phyloP scores from a whole-genome alignment of 2,113 vertebrate species.

The Megaceryle torquata region DNA sequence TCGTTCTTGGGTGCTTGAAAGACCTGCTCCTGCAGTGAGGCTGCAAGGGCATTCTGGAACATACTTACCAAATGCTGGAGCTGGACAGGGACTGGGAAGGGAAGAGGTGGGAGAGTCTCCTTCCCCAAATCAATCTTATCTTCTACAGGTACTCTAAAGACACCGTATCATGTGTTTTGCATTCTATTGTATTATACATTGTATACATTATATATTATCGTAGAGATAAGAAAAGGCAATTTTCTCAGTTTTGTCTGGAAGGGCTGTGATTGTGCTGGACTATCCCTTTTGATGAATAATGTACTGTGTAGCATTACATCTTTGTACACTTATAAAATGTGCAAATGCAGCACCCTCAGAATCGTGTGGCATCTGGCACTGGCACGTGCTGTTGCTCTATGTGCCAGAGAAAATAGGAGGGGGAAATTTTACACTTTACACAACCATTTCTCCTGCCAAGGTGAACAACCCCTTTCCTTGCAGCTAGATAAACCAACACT shows the following conservation, averaged over 20 bases:
- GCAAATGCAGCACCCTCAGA: not conserved
- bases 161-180: fast-evolving
- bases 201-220: not conserved
- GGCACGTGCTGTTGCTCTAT: not conserved
- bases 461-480: not conserved
- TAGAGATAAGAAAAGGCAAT: not conserved
- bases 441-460: not conserved
- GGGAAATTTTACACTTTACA: not conserved
- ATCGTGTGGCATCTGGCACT: not conserved
- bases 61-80: not conserved
- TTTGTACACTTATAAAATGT: not conserved
- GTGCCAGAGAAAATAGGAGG: not conserved
- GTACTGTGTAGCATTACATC: not conserved
- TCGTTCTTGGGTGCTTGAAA: not conserved
- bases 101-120: not conserved
- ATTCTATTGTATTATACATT: not conserved
- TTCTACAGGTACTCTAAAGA: not conserved
- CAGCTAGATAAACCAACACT: not conserved
- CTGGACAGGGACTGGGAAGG: not conserved
- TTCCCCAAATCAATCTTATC: not conserved
- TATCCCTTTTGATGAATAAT: not conserved
- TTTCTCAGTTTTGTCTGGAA: not conserved
- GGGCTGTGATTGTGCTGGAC: not conserved
- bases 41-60: not conserved
- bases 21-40: not conserved